Percentiles rank a stretch among this genome's conserved stretches.
Conservation (phyloP, 2,113 vertebrate genomes). For the Anguilla rostrata region DNA sequence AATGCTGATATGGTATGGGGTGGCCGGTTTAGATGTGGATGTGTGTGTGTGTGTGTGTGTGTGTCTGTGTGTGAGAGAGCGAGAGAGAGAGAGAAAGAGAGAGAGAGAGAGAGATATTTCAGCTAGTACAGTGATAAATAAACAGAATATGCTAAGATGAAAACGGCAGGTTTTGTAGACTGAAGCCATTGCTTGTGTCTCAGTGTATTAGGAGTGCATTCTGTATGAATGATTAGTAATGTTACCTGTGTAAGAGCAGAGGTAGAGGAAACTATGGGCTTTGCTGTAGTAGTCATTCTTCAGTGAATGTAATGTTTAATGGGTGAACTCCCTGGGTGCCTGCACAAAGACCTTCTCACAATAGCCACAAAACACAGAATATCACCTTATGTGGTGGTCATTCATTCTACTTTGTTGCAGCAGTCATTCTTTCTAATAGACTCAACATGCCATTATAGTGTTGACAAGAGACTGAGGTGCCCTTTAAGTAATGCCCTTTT, state of each 20-base stretch:
- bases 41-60: conserved; percentile 8
- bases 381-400: not conserved
- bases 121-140: no score
- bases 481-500: not conserved
- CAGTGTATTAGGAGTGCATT: not conserved
- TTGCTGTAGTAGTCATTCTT: not conserved
- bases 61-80: no score
- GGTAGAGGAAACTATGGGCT: not conserved
- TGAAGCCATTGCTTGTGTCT: not conserved
- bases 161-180: not conserved
- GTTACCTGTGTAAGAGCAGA: not conserved
- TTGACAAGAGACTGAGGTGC: not conserved
- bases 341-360: not conserved
- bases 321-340: not conserved
- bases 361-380: not conserved
- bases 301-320: not conserved
- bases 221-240: not conserved
- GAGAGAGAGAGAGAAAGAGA: not conserved
- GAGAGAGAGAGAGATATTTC: not conserved
- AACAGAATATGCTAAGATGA: not conserved
- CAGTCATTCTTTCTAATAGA: not conserved
- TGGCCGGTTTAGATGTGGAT: not conserved
- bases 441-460: no score
- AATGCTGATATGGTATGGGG: not conserved
- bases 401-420: not conserved